These are phyloP conservation scores for Tetropium fuscum DNA, from an alignment of 2,888 invertebrate genomes.

Conservation along the genomic window DNA sequence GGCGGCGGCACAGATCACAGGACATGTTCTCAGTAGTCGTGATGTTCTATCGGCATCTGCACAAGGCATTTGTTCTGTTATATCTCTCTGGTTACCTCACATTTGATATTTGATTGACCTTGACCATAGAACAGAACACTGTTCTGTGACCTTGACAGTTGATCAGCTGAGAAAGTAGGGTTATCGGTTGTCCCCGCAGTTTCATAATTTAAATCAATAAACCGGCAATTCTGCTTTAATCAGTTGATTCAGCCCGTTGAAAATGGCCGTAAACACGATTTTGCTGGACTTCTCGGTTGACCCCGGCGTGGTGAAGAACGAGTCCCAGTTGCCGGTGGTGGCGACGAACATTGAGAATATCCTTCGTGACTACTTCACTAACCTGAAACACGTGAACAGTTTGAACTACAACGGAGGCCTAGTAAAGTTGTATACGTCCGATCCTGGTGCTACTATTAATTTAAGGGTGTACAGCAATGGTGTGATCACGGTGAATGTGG, in stretches of 20 bases:
- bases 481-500: slow-evolving; percentile 84
- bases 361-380: slow-evolving; percentile 78
- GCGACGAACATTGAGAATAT: slow-evolving; percentile 77
- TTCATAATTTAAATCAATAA: slow-evolving; percentile 13
- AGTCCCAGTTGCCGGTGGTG: slow-evolving; percentile 75
- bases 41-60: too few relatives aligned
- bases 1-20: too few relatives aligned
- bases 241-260: background rate
- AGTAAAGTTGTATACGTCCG: slow-evolving; percentile 78
- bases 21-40: too few relatives aligned
- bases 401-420: slow-evolving; percentile 78
- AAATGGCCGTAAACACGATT: slow-evolving; percentile 84
- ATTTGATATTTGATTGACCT: too few relatives aligned
- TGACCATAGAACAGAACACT: too few relatives aligned
- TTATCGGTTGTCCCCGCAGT: background rate
- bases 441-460: slow-evolving; percentile 77
- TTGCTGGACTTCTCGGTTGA: slow-evolving; percentile 85
- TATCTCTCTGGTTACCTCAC: background rate
- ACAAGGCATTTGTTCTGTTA: too few relatives aligned
- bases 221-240: background rate
- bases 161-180: slow-evolving; percentile 19
- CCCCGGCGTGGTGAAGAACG: slow-evolving; percentile 74
- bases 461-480: slow-evolving; percentile 81
- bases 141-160: too few relatives aligned
- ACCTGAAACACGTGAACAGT: slow-evolving; percentile 77